Evolutionary conservation across 2,113 vertebrate genomes (phyloP), one percentile per base, ranked within the genome.

Genomic region (Ammodytes dubius): DNA sequence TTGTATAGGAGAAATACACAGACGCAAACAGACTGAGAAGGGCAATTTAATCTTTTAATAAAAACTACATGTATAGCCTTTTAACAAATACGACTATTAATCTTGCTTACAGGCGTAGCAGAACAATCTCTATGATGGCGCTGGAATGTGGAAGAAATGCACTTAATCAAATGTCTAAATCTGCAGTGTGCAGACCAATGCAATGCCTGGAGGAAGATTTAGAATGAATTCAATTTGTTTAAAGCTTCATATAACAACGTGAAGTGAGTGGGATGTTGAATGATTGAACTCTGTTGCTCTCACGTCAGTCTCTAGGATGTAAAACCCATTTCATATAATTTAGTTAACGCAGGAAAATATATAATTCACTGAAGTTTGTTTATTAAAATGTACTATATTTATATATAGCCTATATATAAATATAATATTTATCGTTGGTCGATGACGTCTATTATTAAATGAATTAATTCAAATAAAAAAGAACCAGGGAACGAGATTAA

Each of bases 61-160:
- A 50, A 70, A 59, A 19, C 42, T 9, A 43, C 46, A 43, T 27
- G 35, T 5, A 15, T 39, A 59, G 61, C 5, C 42, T 70, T 66
- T 15, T 60, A 46, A 59, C 50, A 65, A 70, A 50, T 40, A 59
- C 37, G 3, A 35, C 59, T 15, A 74, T 82, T 65, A 57, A 79
- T 89, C 84, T 72, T 70, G 64, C 79, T 68, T 17, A 69, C 27
- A 60, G 17, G 43, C 1, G 4, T 5, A 64, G 70, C 50, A 58
- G 45, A 77, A 70, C 69, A 80, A 64, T 74, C 60, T 37, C 71
- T 68, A 58, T 17, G 7, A 47, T 42, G 63, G n/a, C 10, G 2
- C 47, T 64, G 74, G 27, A 58, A 60, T 52, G 69, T 73, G 54
- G 43, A 52, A 70, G 57, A 64, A 59, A 72, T 10, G 39, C 61